Evolutionary conservation across 1,140 invertebrate species (phyloP), one percentile per base, ranked within the genome.

Genomic region (Tribolium madens): DNA sequence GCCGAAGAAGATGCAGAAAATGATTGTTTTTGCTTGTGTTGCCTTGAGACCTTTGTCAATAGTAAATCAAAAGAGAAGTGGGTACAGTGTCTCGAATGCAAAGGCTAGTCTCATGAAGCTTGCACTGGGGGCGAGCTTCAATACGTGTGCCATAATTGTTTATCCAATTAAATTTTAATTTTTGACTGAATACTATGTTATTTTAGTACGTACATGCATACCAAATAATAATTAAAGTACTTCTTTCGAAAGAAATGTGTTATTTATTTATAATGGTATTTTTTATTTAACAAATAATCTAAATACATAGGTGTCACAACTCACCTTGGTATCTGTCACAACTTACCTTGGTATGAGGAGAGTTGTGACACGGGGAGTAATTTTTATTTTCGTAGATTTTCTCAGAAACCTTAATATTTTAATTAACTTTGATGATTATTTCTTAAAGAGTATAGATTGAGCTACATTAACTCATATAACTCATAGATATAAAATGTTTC

Each of bases 71-170:
- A 33, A 10, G 74, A 76, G 21, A 42, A 70, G n/a, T 76, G 74
- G 57, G 42, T 76, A 12, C 74, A 76, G 14, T 76, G 74, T 31
- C 7, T 68, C 7, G 36, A 76, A 46, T 76, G 57, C 60, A 76
- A 76, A 69, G 57, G 46, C n/a, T 76, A 60, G 74, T 26, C 74
- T 14, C 57, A 76, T 17, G 57, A 47, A 69, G 57, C 3, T 47
- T 70, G 74, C 13, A 69, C 57, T 46, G 60, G 57, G 4, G 46
- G 42, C 7, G 36, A 68, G 12, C 12, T 21, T 10, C 21, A 50
- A 17, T 76, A 70, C 26, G 60, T 70, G n/a, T 76, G 74, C 14
- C 57, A 70, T 76, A 76, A 70, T 68, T 64, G 60, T 33, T 21
- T 17, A 52, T 52, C 42, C 10, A 17, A 50, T 50, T 73, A 76